A percentile compares a stretch with the other conserved stretches of the same genome.
phyloP scores from a whole-genome alignment of 1,140 invertebrate genomes.

The Akabosia matsudoensis region DNA sequence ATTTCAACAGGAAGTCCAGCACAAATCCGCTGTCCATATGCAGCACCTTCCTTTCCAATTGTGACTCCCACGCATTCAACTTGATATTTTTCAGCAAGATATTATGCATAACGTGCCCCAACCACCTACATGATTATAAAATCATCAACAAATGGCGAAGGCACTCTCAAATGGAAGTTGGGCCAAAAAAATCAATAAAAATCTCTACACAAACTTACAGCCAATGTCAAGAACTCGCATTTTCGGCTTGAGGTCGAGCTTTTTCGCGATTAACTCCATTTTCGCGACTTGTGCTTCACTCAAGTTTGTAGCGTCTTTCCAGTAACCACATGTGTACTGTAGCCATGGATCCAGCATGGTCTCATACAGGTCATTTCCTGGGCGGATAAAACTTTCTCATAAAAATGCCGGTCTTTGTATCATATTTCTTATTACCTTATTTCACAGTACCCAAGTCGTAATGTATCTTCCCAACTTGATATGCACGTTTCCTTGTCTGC shows the following conservation, averaged over 20 bases:
- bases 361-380: constrained; percentile 27
- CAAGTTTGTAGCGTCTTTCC: background rate
- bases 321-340: constrained; percentile 18
- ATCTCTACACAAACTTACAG: too few relatives aligned
- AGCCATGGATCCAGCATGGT: background rate
- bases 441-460: constrained; percentile 19
- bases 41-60: background rate
- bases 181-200: background rate
- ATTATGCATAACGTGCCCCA: constrained; percentile 45
- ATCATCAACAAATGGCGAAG: constrained; percentile 25
- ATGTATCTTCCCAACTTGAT: background rate
- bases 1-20: background rate
- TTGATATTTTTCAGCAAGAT: constrained; percentile 26
- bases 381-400: too few relatives aligned
- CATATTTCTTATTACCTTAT: too few relatives aligned
- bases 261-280: constrained; percentile 41
- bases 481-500: background rate
- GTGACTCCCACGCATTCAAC: constrained; percentile 20
- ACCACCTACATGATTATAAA: too few relatives aligned
- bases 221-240: constrained; percentile 49
- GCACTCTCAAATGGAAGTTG: background rate
- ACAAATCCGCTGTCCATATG: background rate
- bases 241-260: constrained; percentile 42
- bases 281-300: constrained; percentile 45
- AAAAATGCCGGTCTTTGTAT: too few relatives aligned